Conservation (phyloP, 2,113 vertebrate species). For the Marcusenius ussheri region DNA sequence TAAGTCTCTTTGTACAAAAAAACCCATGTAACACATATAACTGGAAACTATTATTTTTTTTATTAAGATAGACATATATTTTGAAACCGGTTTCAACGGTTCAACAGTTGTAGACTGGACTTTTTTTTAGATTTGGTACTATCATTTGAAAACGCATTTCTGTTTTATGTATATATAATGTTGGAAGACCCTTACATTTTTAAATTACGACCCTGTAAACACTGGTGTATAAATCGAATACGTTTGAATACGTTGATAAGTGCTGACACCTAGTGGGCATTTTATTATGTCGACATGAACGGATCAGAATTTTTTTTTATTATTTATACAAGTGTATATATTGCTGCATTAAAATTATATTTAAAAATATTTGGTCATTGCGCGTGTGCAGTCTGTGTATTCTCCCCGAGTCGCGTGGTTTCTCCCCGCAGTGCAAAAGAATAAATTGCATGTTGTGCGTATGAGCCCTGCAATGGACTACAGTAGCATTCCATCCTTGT, state of each 20-base stretch:
- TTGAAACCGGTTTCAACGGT: neutral
- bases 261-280: slow-evolving; percentile 1
- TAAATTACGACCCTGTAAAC: neutral
- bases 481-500: neutral
- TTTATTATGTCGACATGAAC: neutral
- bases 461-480: neutral
- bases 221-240: neutral
- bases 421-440: neutral
- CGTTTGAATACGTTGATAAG: neutral
- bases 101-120: neutral
- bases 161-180: neutral
- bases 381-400: neutral
- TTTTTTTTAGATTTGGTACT: neutral
- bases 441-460: neutral
- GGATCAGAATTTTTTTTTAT: neutral
- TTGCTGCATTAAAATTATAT: neutral
- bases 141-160: neutral
- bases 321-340: neutral
- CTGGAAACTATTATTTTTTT: neutral
- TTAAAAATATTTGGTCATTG: neutral
- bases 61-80: neutral
- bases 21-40: neutral
- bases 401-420: neutral
- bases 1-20: neutral
- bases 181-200: neutral